Evolutionary conservation across 2,888 invertebrate species (phyloP).

Genomic region (Ophraella communa): DNA sequence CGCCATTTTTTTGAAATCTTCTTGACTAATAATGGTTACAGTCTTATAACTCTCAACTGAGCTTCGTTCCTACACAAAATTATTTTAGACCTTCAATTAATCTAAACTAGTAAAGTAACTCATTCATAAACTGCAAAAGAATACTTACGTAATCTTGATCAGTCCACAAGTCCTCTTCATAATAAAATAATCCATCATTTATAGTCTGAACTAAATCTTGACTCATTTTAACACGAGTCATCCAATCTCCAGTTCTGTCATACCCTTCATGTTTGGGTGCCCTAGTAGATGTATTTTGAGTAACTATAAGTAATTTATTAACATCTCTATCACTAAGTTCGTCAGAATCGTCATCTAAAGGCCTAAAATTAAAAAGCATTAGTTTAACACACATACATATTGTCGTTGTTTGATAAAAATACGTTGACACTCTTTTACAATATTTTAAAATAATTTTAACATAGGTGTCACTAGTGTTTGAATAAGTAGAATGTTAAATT

Average conservation of each 20-base stretch:
- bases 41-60: slow-evolving; percentile 75
- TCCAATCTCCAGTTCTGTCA: slow-evolving; percentile 90
- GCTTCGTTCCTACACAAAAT: slow-evolving; percentile 37
- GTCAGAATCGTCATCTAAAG: slow-evolving; percentile 79
- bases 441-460: no score
- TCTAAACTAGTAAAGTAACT: background rate
- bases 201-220: slow-evolving; percentile 95
- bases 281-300: slow-evolving; percentile 68
- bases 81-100: slow-evolving; percentile 16
- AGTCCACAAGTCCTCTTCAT: slow-evolving; percentile 93
- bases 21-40: slow-evolving; percentile 86
- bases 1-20: slow-evolving; percentile 82
- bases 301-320: slow-evolving; percentile 93
- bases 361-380: slow-evolving; percentile 61
- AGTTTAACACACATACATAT: background rate
- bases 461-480: no score
- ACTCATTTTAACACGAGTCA: slow-evolving; percentile 90
- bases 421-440: no score
- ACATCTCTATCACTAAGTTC: slow-evolving; percentile 93
- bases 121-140: background rate
- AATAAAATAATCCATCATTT: slow-evolving; percentile 94
- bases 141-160: slow-evolving; percentile 54
- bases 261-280: slow-evolving; percentile 85
- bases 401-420: no score
- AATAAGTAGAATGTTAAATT: no score